Percentiles rank a stretch among this genome's conserved stretches.
phyloP scores from a whole-genome alignment of 2,113 vertebrate genomes.

The Ellobius talpinus region DNA sequence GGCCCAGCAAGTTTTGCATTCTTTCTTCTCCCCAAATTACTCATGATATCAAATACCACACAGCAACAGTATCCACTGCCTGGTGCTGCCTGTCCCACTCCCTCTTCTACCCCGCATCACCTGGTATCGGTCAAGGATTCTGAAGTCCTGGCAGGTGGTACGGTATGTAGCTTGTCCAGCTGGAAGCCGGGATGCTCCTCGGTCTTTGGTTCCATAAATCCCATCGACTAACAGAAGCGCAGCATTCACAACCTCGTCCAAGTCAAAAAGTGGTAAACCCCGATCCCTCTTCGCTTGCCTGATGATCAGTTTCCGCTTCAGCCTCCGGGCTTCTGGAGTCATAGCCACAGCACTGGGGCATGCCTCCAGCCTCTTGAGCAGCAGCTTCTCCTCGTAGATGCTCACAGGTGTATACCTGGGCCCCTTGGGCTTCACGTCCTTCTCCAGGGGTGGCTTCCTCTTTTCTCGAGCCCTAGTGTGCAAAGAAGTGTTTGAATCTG shows the following conservation, averaged over 20 bases:
- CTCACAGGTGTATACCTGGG: conserved; percentile 88
- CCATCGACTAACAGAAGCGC: conserved; percentile 94
- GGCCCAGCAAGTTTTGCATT: background rate
- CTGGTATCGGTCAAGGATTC: conserved; percentile 98
- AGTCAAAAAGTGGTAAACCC: conserved; percentile 94
- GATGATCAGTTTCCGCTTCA: conserved; percentile 94
- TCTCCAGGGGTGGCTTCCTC: conserved; percentile 86
- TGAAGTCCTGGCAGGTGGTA: conserved; percentile 93
- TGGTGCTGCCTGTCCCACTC: background rate
- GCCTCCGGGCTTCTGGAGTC: conserved; percentile 93
- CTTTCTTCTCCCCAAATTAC: conserved; percentile 21
- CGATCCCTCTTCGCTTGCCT: conserved; percentile 95
- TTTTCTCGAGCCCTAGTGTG: conserved; percentile 84
- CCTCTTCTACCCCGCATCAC: conserved; percentile 80
- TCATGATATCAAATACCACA: background rate
- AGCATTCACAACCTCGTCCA: conserved; percentile 93
- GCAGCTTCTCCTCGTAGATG: conserved; percentile 94
- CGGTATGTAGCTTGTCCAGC: conserved; percentile 87
- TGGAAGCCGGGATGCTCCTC: conserved; percentile 77
- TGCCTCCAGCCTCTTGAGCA: conserved; percentile 93
- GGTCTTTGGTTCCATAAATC: conserved; percentile 91
- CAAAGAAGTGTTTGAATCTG: conserved; percentile 79
- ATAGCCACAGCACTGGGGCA: conserved; percentile 93
- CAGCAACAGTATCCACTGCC: background rate
- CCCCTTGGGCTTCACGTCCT: conserved; percentile 81